Conservation (phyloP, 2,113 vertebrate genomes). For the Carassius gibelio region DNA sequence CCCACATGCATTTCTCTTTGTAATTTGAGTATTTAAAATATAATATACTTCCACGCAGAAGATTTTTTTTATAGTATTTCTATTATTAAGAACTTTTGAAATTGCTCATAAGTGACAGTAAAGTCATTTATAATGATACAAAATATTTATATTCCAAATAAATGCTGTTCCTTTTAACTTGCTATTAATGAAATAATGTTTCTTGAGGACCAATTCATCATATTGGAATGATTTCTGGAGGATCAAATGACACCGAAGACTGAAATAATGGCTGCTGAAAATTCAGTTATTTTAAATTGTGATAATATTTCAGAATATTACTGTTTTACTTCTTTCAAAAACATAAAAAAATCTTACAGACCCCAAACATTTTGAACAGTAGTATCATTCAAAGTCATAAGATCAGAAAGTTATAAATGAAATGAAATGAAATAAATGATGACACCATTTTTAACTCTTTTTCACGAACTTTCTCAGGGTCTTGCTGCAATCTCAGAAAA, state of each 20-base stretch:
- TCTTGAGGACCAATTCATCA: no score
- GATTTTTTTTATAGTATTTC: neutral
- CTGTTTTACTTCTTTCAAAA: neutral
- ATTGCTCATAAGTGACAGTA: no score
- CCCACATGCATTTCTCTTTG: neutral
- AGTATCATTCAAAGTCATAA: no score
- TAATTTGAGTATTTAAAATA: neutral
- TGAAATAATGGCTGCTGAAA: neutral
- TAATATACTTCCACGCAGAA: neutral
- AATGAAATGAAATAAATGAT: neutral
- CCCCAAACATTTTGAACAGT: no score
- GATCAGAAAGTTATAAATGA: no score
- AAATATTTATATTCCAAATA: no score
- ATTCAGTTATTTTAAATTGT: neutral
- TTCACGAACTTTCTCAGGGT: constrained; percentile 67
- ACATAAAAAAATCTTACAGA: neutral
- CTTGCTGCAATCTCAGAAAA: constrained; percentile 82
- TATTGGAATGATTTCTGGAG: neutral
- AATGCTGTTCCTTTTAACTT: no score
- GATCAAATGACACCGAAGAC: neutral
- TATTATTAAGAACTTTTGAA: neutral
- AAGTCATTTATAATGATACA: no score
- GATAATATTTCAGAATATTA: neutral
- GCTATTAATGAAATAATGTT: no score
- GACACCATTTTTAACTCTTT: neutral